Percentiles rank a stretch among this genome's conserved stretches.
Evolutionary conservation across 2,113 vertebrate species (phyloP).

Genomic region (Urocitellus parryii): DNA sequence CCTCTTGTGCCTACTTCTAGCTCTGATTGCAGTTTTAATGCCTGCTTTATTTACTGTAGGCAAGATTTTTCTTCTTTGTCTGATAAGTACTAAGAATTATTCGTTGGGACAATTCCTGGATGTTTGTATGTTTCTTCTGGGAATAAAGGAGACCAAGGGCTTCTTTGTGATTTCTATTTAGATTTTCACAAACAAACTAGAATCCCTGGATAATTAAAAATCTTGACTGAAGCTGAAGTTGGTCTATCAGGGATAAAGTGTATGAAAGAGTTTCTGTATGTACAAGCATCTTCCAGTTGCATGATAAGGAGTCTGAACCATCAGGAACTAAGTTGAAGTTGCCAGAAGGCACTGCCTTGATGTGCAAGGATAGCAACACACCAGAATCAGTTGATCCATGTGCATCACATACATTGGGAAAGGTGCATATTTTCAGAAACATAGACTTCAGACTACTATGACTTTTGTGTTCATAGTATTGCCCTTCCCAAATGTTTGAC

Average conservation of each 20-base stretch:
- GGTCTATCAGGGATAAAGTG: too few relatives aligned
- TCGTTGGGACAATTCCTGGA: background rate
- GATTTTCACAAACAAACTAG: background rate
- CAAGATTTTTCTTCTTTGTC: background rate
- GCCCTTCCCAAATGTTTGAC: background rate
- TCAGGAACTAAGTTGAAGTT: too few relatives aligned
- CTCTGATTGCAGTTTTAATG: background rate
- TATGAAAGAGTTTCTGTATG: background rate
- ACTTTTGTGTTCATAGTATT: background rate
- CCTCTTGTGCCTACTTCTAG: rapidly evolving
- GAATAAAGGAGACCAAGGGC: background rate
- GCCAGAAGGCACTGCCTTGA: too few relatives aligned
- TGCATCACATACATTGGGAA: background rate
- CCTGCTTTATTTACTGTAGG: rapidly evolving
- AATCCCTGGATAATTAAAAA: background rate
- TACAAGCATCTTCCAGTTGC: background rate
- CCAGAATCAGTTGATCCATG: background rate
- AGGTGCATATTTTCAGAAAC: background rate
- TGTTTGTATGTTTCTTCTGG: background rate
- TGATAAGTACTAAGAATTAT: background rate
- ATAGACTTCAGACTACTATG: background rate
- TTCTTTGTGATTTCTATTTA: background rate
- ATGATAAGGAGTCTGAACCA: too few relatives aligned
- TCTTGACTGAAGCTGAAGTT: too few relatives aligned
- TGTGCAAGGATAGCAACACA: too few relatives aligned